These are phyloP conservation scores for Porites rus DNA, from an alignment of 92 coral and sea anemone genomes.

Conservation along the genomic window DNA sequence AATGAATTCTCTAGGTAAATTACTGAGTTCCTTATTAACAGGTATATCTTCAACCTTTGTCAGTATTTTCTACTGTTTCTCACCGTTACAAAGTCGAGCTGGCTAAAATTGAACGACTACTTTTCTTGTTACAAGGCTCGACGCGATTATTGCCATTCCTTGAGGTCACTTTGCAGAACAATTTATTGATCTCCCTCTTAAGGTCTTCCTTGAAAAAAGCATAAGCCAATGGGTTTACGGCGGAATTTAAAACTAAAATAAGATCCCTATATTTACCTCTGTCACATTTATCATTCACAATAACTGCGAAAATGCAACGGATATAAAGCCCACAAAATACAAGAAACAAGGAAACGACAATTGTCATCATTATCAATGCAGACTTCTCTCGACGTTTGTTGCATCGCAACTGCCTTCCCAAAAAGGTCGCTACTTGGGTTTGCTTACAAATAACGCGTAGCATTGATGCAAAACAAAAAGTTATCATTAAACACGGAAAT, in stretches of 20 bases:
- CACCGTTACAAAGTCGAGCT: neutral
- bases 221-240: constrained; percentile 28
- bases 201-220: constrained; percentile 1
- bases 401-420: constrained; percentile 5
- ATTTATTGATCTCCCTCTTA: neutral
- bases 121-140: neutral
- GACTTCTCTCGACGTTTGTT: constrained; percentile 7
- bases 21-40: too few relatives aligned
- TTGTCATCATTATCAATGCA: constrained; percentile 2
- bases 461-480: constrained; percentile 8
- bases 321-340: neutral
- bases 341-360: constrained; percentile 5
- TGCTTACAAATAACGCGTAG: neutral
- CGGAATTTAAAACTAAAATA: neutral
- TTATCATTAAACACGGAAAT: constrained; percentile 11
- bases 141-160: neutral
- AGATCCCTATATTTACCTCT: neutral
- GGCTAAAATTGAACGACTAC: neutral
- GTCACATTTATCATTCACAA: neutral
- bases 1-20: too few relatives aligned
- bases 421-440: neutral
- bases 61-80: neutral
- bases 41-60: too few relatives aligned
- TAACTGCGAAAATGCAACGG: neutral
- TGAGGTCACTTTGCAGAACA: neutral